Evolutionary conservation across 2,888 invertebrate genomes (phyloP), one percentile per base, ranked within the genome.

Genomic region (Leptinotarsa tumamoca): DNA sequence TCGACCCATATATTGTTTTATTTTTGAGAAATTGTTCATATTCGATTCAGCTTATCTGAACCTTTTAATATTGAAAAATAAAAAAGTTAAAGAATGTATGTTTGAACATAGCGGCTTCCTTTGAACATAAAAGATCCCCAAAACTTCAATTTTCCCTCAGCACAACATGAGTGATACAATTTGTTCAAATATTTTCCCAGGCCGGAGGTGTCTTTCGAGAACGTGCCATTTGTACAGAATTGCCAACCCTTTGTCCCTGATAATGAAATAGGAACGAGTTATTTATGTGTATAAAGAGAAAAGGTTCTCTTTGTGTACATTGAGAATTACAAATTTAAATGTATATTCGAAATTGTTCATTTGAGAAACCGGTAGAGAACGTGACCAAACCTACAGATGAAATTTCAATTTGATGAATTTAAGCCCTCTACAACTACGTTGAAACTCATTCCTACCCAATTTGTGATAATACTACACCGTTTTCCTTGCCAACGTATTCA

Each of bases 251-350:
- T 69, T 69, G 69, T 69, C 21, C 14, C 17, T n/a, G 27, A 27
- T 71, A 71, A 54, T 71, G 71, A 56, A 54, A 69, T 69, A 58
- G 52, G 66, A 63, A 69, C 66, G 43, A 66, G 67, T 72, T 72
- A 67, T 67, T 72, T 58, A 58, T 58, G 23, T 58, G 23, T 23
- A 21, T 27, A 14, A 10, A 58, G 58, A 23, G 52, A 51, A 27
- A 4, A 7, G 33, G n/a, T n/a, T 51, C 43, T 33, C 54, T 69
- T 33, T 69, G n/a, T 56, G 56, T 23, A 23, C 33, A 68, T 23
- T 14, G 52, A 2, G 51, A 68, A 68, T 18, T 23, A 33, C 68
- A 27, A 52, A 23, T 27, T 68, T 18, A 18, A 68, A 23, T 52
- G 4, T 7, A 52, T 23, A 52, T 7, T 43, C 43, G 2, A 10